Conservation (phyloP, 2,888 invertebrate genomes). For the Chirona hameri region DNA sequence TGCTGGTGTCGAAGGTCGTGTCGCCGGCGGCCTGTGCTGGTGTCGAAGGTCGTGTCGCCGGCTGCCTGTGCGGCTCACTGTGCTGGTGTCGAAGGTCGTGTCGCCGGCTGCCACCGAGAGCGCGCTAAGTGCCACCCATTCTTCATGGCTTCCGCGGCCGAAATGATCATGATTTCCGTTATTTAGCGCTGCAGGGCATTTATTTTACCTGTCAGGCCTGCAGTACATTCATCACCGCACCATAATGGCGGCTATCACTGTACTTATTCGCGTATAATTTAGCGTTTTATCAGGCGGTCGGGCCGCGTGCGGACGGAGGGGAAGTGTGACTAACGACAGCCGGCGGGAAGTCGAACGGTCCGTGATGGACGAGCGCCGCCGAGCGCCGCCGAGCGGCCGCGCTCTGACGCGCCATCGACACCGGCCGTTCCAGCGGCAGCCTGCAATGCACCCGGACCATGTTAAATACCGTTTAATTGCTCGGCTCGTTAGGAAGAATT, state of each 20-base stretch:
- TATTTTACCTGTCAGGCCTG: conserved; percentile 1
- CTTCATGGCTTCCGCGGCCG: neutral
- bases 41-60: no score
- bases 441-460: neutral
- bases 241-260: conserved; percentile 25
- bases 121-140: conserved; percentile 3
- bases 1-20: no score
- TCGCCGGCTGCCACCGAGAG: neutral
- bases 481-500: conserved; percentile 5
- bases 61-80: no score
- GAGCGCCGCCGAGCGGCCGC: neutral
- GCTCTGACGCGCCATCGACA: no score
- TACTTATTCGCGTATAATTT: conserved; percentile 9
- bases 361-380: neutral
- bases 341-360: neutral
- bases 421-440: no score
- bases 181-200: conserved; percentile 8
- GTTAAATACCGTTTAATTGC: neutral
- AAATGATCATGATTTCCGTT: neutral
- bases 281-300: neutral
- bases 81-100: no score
- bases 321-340: conserved; percentile 1
- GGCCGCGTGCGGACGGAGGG: neutral
- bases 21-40: no score
- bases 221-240: conserved; percentile 5